Conservation (phyloP, 2,113 vertebrate genomes). For the Ginglymostoma cirratum region DNA sequence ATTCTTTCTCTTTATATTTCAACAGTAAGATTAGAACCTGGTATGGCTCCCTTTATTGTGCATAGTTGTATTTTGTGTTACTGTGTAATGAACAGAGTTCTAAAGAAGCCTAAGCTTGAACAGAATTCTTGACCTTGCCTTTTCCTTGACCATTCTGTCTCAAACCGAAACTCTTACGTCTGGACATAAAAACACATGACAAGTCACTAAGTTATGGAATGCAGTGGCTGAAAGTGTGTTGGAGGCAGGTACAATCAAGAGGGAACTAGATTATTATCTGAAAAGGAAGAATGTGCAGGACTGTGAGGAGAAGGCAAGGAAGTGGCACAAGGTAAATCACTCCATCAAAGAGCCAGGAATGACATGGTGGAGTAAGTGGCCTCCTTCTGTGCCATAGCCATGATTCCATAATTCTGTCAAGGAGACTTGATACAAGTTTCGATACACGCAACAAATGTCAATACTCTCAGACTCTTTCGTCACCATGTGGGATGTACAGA, state of each 20-base stretch:
- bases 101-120: too few relatives aligned
- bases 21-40: too few relatives aligned
- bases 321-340: too few relatives aligned
- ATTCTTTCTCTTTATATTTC: too few relatives aligned
- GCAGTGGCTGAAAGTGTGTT: not conserved
- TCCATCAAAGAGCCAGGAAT: not conserved
- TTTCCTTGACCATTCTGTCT: too few relatives aligned
- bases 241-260: not conserved
- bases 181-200: not conserved
- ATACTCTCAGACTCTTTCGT: not conserved
- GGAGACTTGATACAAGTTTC: not conserved
- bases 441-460: not conserved
- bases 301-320: too few relatives aligned
- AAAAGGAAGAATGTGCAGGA: not conserved
- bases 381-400: not conserved
- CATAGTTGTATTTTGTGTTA: too few relatives aligned
- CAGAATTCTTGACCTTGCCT: too few relatives aligned
- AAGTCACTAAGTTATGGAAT: not conserved
- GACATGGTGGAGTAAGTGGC: not conserved
- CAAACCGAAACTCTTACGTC: too few relatives aligned
- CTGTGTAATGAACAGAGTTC: too few relatives aligned
- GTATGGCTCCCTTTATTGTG: too few relatives aligned
- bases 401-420: not conserved
- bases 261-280: not conserved
- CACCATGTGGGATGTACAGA: too few relatives aligned